Conservation (phyloP, 2,888 invertebrate species). For the Meiosimyza platycephala region DNA sequence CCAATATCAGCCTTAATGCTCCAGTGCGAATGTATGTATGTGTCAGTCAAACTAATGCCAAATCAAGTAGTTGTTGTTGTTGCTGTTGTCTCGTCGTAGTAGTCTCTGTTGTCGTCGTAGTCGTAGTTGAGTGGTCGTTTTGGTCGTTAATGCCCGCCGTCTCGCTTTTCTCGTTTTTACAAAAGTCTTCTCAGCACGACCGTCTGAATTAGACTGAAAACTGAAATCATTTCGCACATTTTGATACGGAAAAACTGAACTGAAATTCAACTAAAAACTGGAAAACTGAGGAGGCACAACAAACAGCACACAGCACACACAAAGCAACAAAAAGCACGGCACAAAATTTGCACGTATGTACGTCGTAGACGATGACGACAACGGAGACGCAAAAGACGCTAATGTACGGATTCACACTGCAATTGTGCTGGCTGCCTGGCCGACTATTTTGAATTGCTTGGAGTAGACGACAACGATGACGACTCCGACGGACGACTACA, state of each 20-base stretch:
- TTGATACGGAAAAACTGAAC: slow-evolving; percentile 66
- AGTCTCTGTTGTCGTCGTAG: slow-evolving; percentile 27
- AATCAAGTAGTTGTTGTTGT: slow-evolving; percentile 9
- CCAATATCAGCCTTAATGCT: background rate
- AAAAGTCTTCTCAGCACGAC: slow-evolving; percentile 68
- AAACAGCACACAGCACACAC: background rate
- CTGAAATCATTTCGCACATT: slow-evolving; percentile 68
- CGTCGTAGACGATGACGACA: slow-evolving; percentile 36
- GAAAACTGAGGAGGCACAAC: slow-evolving; percentile 31
- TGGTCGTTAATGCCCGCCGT: slow-evolving; percentile 20
- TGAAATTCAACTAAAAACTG: slow-evolving; percentile 53
- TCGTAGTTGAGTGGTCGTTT: slow-evolving; percentile 22
- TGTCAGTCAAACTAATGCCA: background rate
- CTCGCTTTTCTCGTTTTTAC: slow-evolving; percentile 45
- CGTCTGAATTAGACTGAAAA: slow-evolving; percentile 68
- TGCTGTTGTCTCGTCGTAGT: slow-evolving; percentile 11
- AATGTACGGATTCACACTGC: background rate
- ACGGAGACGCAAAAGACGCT: slow-evolving; percentile 52
- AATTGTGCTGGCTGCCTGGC: no score
- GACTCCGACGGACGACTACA: slow-evolving; percentile 30
- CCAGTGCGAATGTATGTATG: slow-evolving; percentile 1
- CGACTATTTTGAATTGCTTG: no score
- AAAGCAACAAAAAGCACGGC: background rate
- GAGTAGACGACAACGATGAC: slow-evolving; percentile 17
- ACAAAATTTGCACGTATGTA: slow-evolving; percentile 12